A percentile compares a stretch with the other conserved stretches of the same genome.
phyloP scores from a whole-genome alignment of 2,888 invertebrate genomes.

The Sepiola atlantica region DNA sequence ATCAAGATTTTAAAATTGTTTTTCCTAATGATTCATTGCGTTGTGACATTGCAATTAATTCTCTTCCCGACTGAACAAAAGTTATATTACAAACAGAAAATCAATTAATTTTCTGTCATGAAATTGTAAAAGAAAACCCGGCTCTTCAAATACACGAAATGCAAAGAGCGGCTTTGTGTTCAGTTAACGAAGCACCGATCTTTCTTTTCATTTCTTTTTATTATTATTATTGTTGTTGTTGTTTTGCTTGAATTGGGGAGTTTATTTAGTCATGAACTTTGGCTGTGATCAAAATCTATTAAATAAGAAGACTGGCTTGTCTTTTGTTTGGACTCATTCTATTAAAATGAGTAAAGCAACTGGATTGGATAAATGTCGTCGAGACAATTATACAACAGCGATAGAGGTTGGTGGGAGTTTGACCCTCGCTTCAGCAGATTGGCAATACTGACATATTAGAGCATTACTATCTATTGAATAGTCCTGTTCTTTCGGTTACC shows the following conservation, averaged over 20 bases:
- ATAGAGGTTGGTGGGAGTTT: too few species aligned
- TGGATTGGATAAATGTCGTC: too few species aligned
- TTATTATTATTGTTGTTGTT: too few species aligned
- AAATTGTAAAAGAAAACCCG: neutral
- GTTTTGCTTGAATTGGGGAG: neutral
- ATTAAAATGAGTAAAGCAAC: too few species aligned
- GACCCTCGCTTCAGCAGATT: too few species aligned
- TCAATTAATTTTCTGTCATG: constrained; percentile 32
- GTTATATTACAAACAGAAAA: neutral
- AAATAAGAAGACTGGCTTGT: neutral
- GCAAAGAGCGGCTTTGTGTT: neutral
- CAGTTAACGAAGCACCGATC: neutral
- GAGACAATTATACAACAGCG: too few species aligned
- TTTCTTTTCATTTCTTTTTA: neutral
- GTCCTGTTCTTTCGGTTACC: too few species aligned
- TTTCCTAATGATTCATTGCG: constrained; percentile 13
- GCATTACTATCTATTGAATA: too few species aligned
- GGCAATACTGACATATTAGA: too few species aligned
- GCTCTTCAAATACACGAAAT: neutral
- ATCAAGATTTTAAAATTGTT: neutral
- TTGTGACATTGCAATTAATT: neutral
- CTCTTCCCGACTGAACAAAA: neutral
- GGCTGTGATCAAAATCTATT: neutral
- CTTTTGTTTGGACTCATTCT: too few species aligned
- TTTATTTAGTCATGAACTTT: neutral